phyloP scores from a whole-genome alignment of 1,140 invertebrate genomes.

The Trichoplusia ni region DNA sequence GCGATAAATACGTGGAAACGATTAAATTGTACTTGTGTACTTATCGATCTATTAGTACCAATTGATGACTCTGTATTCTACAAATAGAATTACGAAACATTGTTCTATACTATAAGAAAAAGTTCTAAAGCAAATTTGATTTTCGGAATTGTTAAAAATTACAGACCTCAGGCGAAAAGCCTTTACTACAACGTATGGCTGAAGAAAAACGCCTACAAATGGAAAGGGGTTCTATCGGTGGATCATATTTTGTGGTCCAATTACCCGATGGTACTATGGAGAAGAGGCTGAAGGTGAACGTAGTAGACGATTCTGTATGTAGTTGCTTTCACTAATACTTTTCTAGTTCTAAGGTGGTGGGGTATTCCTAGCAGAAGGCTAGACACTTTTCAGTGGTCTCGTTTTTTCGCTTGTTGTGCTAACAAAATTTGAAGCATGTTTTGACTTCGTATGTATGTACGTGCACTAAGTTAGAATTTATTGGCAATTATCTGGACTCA shows the following conservation, averaged over 20 bases:
- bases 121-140: background rate
- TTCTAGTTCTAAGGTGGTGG: conserved; percentile 10
- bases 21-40: background rate
- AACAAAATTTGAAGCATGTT: conserved; percentile 18
- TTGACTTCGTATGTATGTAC: background rate
- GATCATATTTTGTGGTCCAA: conserved; percentile 95
- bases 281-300: conserved; percentile 87
- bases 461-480: background rate
- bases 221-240: conserved; percentile 93
- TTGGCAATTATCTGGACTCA: too few relatives aligned
- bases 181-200: conserved; percentile 93
- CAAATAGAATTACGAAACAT: too few relatives aligned
- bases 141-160: conserved; percentile 42
- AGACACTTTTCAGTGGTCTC: conserved; percentile 1
- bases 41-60: too few relatives aligned
- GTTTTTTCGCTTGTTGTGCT: conserved; percentile 15
- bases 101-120: too few relatives aligned
- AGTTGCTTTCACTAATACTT: conserved; percentile 24
- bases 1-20: background rate
- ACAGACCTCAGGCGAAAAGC: conserved; percentile 85
- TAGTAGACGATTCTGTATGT: conserved; percentile 31
- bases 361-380: background rate
- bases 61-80: background rate
- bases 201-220: conserved; percentile 94
- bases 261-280: conserved; percentile 94